Evolutionary conservation across 2,797 vertebrate species (phyloP).

Genomic region (Sparidentex hasta): DNA sequence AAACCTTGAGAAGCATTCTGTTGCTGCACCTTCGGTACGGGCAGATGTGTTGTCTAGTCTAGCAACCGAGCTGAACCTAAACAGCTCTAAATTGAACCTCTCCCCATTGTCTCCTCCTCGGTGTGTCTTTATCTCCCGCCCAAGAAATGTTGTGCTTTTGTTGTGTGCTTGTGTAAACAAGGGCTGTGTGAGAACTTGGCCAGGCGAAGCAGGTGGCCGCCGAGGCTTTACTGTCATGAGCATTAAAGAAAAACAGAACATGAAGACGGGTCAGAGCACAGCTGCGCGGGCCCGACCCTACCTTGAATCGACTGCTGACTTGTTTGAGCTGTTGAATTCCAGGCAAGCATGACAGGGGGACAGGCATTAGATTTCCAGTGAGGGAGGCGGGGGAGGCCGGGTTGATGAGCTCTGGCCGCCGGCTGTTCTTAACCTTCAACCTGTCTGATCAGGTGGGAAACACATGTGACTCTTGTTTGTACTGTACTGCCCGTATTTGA

Average conservation of each 20-base stretch:
- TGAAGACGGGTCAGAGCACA: slow-evolving; percentile 75
- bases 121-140: slow-evolving; percentile 81
- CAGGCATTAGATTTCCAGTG: slow-evolving; percentile 67
- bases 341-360: slow-evolving; percentile 72
- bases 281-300: slow-evolving; percentile 74
- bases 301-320: slow-evolving; percentile 74
- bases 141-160: slow-evolving; percentile 86
- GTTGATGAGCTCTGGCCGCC: slow-evolving; percentile 69
- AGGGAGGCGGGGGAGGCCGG: slow-evolving; percentile 6
- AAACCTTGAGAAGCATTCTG: slow-evolving; percentile 78
- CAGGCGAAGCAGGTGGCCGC: slow-evolving; percentile 84
- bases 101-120: slow-evolving; percentile 74
- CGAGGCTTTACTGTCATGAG: slow-evolving; percentile 82
- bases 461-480: slow-evolving; percentile 78
- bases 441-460: slow-evolving; percentile 79
- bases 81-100: slow-evolving; percentile 72
- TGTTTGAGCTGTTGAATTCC: slow-evolving; percentile 76
- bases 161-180: slow-evolving; percentile 86
- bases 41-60: slow-evolving; percentile 85
- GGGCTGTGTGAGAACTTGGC: slow-evolving; percentile 82
- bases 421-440: slow-evolving; percentile 79
- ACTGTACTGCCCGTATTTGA: slow-evolving; percentile 83
- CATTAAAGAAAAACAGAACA: slow-evolving; percentile 80
- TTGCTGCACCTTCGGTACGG: slow-evolving; percentile 73
- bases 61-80: slow-evolving; percentile 82